Conservation (phyloP, 2,888 invertebrate species). For the Lycophotia porphyrea region DNA sequence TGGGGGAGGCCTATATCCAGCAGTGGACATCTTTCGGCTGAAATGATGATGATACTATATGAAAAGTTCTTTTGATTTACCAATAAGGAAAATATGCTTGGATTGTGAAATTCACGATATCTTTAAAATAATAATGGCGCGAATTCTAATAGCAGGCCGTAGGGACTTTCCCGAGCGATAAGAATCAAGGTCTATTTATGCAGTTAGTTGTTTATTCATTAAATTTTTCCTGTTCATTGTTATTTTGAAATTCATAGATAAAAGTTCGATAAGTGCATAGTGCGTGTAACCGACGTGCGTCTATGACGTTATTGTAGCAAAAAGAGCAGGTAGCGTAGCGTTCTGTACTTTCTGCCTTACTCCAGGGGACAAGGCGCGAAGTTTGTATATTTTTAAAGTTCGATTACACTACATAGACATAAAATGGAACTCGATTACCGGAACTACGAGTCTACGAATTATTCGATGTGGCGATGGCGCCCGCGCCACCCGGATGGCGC, state of each 20-base stretch:
- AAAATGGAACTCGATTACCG: slow-evolving; percentile 4
- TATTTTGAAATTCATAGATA: neutral
- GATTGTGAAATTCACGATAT: neutral
- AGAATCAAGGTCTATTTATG: neutral
- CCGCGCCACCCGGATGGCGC: neutral
- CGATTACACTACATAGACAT: neutral
- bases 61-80: neutral
- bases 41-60: no score
- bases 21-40: no score
- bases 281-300: neutral
- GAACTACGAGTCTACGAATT: slow-evolving; percentile 25
- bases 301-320: no score
- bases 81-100: neutral
- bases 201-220: neutral
- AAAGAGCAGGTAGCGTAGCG: neutral
- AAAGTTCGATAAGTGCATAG: neutral
- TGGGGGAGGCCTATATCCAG: no score
- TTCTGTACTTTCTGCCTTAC: neutral
- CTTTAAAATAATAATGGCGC: neutral
- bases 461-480: slow-evolving; percentile 19
- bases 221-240: slow-evolving; percentile 27
- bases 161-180: slow-evolving; percentile 10
- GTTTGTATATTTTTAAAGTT: neutral
- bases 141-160: neutral
- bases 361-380: neutral